phyloP scores from a whole-genome alignment of 2,113 vertebrate species.

The Saccopteryx bilineata region DNA sequence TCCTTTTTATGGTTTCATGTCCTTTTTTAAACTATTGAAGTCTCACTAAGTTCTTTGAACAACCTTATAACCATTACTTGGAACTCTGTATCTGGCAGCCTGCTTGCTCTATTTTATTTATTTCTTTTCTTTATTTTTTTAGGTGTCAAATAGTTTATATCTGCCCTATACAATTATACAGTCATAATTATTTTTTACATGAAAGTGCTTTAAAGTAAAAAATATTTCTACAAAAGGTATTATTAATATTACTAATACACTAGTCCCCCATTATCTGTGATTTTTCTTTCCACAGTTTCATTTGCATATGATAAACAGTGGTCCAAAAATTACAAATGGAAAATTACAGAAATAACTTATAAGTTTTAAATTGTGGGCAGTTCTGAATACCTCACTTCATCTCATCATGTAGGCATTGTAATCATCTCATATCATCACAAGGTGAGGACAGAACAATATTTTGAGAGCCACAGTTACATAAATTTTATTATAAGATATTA shows the following conservation, averaged over 20 bases:
- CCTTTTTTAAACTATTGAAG: no score
- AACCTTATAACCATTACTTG: no score
- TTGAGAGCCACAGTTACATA: not conserved
- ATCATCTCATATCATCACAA: not conserved
- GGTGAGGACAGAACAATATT: not conserved
- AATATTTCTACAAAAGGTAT: constrained; percentile 63
- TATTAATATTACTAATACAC: constrained; percentile 57
- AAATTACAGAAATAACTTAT: not conserved
- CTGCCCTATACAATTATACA: constrained; percentile 45
- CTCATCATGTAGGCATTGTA: no score
- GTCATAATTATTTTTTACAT: constrained; percentile 70
- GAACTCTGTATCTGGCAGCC: no score
- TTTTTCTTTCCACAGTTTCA: not conserved
- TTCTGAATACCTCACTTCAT: not conserved
- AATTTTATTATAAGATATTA: not conserved
- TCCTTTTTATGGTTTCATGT: no score
- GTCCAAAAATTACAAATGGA: not conserved
- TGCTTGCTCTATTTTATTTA: no score
- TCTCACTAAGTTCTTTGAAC: no score
- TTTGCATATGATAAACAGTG: not conserved
- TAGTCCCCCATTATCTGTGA: not conserved
- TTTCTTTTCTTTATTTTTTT: no score
- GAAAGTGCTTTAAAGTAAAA: constrained; percentile 77
- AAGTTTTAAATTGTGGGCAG: not conserved
- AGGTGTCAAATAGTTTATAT: constrained; percentile 54